These are phyloP conservation scores for Amphilophus citrinellus DNA, from an alignment of 2,113 vertebrate species.

Conservation along the genomic window DNA sequence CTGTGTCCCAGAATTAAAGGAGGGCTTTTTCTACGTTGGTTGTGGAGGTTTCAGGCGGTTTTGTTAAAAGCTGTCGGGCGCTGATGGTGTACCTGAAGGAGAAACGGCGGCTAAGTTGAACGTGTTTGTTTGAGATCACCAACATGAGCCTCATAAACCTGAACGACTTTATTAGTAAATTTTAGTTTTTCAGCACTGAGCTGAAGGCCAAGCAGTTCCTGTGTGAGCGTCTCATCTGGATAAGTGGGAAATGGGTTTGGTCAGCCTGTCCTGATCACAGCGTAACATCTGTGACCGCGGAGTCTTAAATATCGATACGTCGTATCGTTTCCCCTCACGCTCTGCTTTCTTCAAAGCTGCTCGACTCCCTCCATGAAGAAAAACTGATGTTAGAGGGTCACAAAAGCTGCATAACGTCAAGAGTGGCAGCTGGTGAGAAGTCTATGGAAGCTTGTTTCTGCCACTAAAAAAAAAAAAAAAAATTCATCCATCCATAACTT, in stretches of 20 bases:
- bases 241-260: rapidly evolving
- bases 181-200: neutral
- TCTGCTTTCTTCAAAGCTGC: too few relatives aligned
- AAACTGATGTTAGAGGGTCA: neutral
- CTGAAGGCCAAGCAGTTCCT: neutral
- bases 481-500: too few relatives aligned
- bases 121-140: neutral
- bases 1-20: neutral
- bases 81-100: neutral
- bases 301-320: too few relatives aligned
- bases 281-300: neutral
- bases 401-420: neutral
- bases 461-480: too few relatives aligned
- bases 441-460: too few relatives aligned
- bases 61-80: neutral
- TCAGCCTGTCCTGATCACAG: neutral
- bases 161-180: neutral
- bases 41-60: constrained; percentile 11
- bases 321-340: too few relatives aligned
- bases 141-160: neutral
- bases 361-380: too few relatives aligned
- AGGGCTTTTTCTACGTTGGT: neutral
- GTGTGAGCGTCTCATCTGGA: neutral
- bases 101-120: rapidly evolving
- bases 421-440: neutral